A percentile compares a stretch with the other conserved stretches of the same genome.
These are phyloP conservation scores for Caenorhabditis sulstoni DNA, from an alignment of 2,888 invertebrate genomes.

Conservation along the genomic window DNA sequence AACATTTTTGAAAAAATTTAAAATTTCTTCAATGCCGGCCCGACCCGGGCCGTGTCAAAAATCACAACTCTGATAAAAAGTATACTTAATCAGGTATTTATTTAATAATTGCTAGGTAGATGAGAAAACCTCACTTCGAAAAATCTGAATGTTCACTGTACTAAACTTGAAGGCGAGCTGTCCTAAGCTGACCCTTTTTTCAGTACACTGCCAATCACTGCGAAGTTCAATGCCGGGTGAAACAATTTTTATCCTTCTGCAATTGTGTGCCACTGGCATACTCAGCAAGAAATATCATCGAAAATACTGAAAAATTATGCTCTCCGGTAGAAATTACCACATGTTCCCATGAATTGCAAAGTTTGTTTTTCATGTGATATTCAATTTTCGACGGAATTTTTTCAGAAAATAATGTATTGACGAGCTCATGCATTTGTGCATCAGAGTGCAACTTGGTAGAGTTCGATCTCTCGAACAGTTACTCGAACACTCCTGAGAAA, in stretches of 20 bases:
- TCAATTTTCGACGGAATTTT: background rate
- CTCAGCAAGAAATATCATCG: background rate
- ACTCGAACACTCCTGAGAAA: conserved; percentile 35
- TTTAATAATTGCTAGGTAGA: too few relatives aligned
- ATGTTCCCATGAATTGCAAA: conserved; percentile 14
- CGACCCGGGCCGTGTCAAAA: too few relatives aligned
- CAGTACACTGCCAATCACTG: conserved; percentile 71
- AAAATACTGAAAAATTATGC: background rate
- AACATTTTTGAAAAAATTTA: too few relatives aligned
- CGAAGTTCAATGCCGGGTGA: conserved; percentile 58
- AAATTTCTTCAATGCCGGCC: too few relatives aligned
- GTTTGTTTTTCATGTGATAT: background rate
- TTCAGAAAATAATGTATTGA: conserved; percentile 11
- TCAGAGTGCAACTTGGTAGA: conserved; percentile 67
- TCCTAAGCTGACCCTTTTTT: conserved; percentile 8
- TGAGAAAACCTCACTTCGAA: too few relatives aligned
- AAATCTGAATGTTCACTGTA: too few relatives aligned
- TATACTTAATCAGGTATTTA: too few relatives aligned
- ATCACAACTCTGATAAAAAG: too few relatives aligned
- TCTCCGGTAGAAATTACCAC: conserved; percentile 17
- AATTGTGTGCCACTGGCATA: conserved; percentile 58
- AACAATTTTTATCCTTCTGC: conserved; percentile 55
- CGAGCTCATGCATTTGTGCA: conserved; percentile 50
- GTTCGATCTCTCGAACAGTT: conserved; percentile 55
- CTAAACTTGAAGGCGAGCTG: too few relatives aligned